phyloP scores from a whole-genome alignment of 2,888 invertebrate species.

The Stenotaenia linearis region DNA sequence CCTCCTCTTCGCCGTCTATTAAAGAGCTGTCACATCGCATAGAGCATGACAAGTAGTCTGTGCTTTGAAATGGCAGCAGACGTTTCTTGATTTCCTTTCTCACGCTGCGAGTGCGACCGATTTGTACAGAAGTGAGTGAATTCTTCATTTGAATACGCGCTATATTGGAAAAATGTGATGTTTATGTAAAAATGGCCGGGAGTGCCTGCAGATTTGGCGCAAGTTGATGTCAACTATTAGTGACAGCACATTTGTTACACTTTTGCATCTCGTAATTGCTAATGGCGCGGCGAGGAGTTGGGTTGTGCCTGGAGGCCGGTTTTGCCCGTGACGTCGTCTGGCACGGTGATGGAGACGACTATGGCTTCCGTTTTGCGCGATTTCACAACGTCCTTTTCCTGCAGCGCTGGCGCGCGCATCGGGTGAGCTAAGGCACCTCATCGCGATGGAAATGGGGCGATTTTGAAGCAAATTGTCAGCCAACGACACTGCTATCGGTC shows the following conservation, averaged over 20 bases:
- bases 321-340: neutral
- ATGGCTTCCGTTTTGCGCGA: neutral
- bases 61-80: neutral
- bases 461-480: constrained; percentile 11
- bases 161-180: neutral
- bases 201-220: neutral
- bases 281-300: neutral
- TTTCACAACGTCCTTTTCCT: constrained; percentile 12
- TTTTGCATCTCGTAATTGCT: neutral
- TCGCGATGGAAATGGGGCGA: constrained; percentile 19
- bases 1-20: neutral
- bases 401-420: neutral
- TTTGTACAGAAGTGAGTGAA: neutral
- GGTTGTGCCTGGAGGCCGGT: neutral
- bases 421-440: neutral
- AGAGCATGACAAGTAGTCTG: neutral
- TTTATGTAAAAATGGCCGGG: neutral
- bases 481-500: constrained; percentile 9
- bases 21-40: neutral
- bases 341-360: neutral
- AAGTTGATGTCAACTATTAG: neutral
- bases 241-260: constrained; percentile 1
- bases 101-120: neutral
- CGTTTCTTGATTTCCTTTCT: neutral
- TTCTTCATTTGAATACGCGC: neutral